Conservation (phyloP, 2,113 vertebrate genomes). For the Scomber colias region DNA sequence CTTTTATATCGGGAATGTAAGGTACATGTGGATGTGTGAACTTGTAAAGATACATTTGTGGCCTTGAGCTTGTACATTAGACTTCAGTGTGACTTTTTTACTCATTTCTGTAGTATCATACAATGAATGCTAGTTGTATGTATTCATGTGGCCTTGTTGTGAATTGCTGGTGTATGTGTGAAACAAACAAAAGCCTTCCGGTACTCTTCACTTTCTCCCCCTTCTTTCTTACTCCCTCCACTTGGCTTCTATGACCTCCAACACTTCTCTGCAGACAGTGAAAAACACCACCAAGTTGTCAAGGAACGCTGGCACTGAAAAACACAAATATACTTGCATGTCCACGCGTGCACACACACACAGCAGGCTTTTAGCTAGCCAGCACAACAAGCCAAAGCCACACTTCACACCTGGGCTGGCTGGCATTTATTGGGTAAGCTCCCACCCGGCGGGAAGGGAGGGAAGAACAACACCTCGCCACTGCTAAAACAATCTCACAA, state of each 20-base stretch:
- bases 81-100: slow-evolving; percentile 5
- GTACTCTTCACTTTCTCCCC: background rate
- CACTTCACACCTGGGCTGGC: slow-evolving; percentile 80
- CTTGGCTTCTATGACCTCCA: slow-evolving; percentile 54
- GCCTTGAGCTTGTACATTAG: slow-evolving; percentile 8
- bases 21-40: background rate
- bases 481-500: slow-evolving; percentile 71
- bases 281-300: slow-evolving; percentile 60
- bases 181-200: slow-evolving; percentile 20
- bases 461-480: slow-evolving; percentile 72
- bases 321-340: slow-evolving; percentile 47
- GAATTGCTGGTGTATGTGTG: background rate
- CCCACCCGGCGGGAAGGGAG: slow-evolving; percentile 58
- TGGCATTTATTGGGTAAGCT: slow-evolving; percentile 74
- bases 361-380: slow-evolving; percentile 65
- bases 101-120: background rate
- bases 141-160: slow-evolving; percentile 16
- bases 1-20: background rate
- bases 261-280: slow-evolving; percentile 48
- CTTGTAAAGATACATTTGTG: background rate
- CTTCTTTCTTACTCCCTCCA: slow-evolving; percentile 13
- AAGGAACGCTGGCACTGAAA: slow-evolving; percentile 42
- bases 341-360: slow-evolving; percentile 49
- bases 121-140: slow-evolving; percentile 6
- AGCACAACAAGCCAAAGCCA: slow-evolving; percentile 74